A percentile compares a stretch with the other conserved stretches of the same genome.
Evolutionary conservation across 2,888 invertebrate species (phyloP).

Genomic region (Chelonus formosanus): DNA sequence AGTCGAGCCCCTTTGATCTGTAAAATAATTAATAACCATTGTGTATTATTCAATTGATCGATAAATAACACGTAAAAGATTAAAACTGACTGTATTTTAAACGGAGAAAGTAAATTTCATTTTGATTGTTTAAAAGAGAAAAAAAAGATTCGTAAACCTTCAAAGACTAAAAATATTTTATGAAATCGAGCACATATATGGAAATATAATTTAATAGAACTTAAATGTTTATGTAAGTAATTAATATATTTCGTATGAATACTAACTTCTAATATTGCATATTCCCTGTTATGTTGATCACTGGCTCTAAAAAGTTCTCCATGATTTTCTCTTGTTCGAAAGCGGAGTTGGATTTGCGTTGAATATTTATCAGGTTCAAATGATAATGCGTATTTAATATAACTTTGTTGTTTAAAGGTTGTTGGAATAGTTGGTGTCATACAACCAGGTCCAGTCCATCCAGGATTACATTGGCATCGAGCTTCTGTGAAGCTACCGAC

Average conservation of each 20-base stretch:
- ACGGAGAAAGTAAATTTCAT: too few species aligned
- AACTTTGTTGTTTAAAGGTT: slow-evolving; percentile 92
- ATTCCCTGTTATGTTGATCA: slow-evolving; percentile 93
- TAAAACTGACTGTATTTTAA: too few species aligned
- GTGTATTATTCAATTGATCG: too few species aligned
- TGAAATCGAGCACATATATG: too few species aligned
- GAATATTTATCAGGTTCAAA: slow-evolving; percentile 93
- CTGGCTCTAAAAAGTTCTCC: slow-evolving; percentile 94
- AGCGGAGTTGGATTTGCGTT: slow-evolving; percentile 91
- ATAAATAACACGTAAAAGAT: too few species aligned
- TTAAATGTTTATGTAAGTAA: slow-evolving; percentile 5
- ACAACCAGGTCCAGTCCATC: slow-evolving; percentile 92
- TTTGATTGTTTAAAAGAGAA: too few species aligned
- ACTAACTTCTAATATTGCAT: slow-evolving; percentile 82
- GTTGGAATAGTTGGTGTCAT: slow-evolving; percentile 87
- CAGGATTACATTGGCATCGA: slow-evolving; percentile 93
- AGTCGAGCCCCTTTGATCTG: slow-evolving; percentile 89
- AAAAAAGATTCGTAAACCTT: too few species aligned
- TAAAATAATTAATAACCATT: slow-evolving; percentile 36
- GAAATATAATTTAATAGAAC: too few species aligned
- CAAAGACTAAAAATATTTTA: too few species aligned
- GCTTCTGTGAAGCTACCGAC: slow-evolving; percentile 89
- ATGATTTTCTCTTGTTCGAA: slow-evolving; percentile 91
- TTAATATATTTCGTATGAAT: not conserved
- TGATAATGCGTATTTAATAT: slow-evolving; percentile 95